These are phyloP conservation scores for Acrocephalus arundinaceus DNA, from an alignment of 2,113 vertebrate genomes.

Conservation along the genomic window DNA sequence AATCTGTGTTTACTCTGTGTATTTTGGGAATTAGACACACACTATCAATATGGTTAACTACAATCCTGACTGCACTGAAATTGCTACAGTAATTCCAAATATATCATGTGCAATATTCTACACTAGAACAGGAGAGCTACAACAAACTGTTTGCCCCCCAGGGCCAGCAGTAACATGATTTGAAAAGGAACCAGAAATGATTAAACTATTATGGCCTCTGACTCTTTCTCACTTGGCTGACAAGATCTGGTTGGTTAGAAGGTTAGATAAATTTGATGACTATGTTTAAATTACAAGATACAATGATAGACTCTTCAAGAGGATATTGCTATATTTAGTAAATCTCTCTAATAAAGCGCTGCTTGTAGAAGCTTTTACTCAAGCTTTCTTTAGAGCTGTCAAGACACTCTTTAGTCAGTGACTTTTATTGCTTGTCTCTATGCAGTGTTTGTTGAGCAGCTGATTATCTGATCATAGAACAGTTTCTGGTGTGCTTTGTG, in stretches of 20 bases:
- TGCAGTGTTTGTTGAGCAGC: conserved; percentile 17
- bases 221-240: not conserved
- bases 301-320: not conserved
- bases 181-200: not conserved
- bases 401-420: not conserved
- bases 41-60: not conserved
- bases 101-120: not conserved
- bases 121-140: not conserved
- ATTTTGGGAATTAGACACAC: not conserved
- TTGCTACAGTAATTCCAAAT: not conserved
- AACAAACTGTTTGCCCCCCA: not conserved
- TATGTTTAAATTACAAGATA: not conserved
- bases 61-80: not conserved
- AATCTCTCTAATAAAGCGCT: not conserved
- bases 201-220: not conserved
- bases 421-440: conserved; percentile 11
- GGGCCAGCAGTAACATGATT: not conserved
- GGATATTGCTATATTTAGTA: not conserved
- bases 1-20: not conserved
- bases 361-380: conserved; percentile 11
- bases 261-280: not conserved
- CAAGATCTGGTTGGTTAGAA: not conserved
- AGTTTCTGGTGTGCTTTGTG: not conserved
- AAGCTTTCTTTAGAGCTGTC: conserved; percentile 23
- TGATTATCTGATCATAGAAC: conserved; percentile 33